These are phyloP conservation scores for Pseudois nayaur DNA, from an alignment of 2,113 vertebrate genomes.

Conservation along the genomic window DNA sequence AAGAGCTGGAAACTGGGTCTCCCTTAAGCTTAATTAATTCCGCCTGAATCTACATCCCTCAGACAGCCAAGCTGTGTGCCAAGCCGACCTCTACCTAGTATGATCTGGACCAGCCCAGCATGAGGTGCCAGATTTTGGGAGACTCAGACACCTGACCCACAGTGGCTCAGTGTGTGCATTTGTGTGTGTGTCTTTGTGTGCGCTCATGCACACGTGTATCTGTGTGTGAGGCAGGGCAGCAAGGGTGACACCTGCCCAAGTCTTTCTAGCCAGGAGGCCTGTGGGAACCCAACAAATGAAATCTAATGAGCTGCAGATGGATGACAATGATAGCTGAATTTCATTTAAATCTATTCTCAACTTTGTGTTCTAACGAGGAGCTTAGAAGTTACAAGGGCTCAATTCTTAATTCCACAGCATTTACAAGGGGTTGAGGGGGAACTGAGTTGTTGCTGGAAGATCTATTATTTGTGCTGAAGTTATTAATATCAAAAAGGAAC, in stretches of 20 bases:
- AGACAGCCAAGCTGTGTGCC: neutral
- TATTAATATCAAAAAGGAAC: slow-evolving; percentile 6
- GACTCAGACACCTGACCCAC: slow-evolving; percentile 24
- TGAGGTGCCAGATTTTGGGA: neutral
- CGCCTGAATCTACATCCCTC: neutral
- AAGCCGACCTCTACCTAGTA: neutral
- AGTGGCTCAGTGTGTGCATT: neutral
- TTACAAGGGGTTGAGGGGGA: neutral
- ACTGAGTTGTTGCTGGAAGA: neutral
- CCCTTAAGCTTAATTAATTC: slow-evolving; percentile 31
- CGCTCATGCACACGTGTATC: neutral
- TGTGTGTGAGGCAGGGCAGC: neutral
- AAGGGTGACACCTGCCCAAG: neutral
- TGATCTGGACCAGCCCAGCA: neutral
- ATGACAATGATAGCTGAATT: neutral
- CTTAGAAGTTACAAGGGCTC: neutral
- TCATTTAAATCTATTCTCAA: neutral
- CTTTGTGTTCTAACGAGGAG: neutral
- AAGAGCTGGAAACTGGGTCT: neutral
- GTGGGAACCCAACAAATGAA: neutral
- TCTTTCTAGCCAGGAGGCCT: neutral
- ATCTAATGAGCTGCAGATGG: neutral
- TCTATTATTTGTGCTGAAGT: neutral
- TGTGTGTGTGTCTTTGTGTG: neutral
- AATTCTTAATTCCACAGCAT: neutral